Evolutionary conservation across 1,140 invertebrate genomes (phyloP), one percentile per base, ranked within the genome.

Genomic region (Dinoponera quadriceps): DNA sequence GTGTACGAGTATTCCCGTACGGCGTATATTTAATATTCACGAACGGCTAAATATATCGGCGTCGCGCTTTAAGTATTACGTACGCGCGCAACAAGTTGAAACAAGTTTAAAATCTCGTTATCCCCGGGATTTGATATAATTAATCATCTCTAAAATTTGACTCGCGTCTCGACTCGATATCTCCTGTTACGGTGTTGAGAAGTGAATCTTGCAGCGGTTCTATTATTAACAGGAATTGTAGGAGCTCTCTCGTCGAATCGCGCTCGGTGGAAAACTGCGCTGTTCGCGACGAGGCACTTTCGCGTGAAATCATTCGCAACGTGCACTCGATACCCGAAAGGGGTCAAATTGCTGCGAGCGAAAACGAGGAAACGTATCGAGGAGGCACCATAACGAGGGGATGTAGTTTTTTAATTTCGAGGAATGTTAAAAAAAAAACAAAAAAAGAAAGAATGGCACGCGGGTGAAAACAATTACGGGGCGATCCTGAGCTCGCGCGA

Each of bases 311-410:
- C 44, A 25, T 48, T 49, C 25, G 7, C 16, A 57, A 25, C 18
- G 5, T 72, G 13, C 14, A 57, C n/a, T 11, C 0, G 16, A 51
- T 25, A 66, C 54, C 16, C 11, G 25, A 38, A 66, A 66, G 16
- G 18, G 44, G 13, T 69, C 13, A 29, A 13, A 27, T n/a, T 22
- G 18, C 54, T 4, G 22, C 27, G 14, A 51, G 18, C 20, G n/a
- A 51, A 54, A 78, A 66, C 60, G 9, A 25, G 66, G 33, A n/a
- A n/a, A n/a, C n/a, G 38, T 77, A 20, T 63, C n/a, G 18, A 20
- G 22, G 11, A 27, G 16, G 7, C 18, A 14, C 25, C 22, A 65
- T 55, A 11, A 11, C 54, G 2, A 44, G 38, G 11, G 48, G 20
- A 22, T 63, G 48, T 44, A 68, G 20, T 44, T 66, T 44, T n/a